A percentile compares a stretch with the other conserved stretches of the same genome.
phyloP scores from a whole-genome alignment of 2,888 invertebrate genomes.

The Lasioglossum zephyrum region DNA sequence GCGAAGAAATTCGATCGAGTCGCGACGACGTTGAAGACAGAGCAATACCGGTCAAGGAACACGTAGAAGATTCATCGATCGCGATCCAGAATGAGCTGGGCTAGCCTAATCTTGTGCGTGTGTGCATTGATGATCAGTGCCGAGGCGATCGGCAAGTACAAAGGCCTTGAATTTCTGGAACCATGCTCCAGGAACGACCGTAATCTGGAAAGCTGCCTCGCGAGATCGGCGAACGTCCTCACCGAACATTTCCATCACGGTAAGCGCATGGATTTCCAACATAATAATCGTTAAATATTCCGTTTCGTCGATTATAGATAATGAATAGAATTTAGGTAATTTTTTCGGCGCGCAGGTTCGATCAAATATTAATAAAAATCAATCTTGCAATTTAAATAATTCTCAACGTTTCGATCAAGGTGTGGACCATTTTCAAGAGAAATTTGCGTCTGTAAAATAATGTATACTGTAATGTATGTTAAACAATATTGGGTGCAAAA shows the following conservation, averaged over 20 bases:
- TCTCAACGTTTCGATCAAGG: too few species aligned
- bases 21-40: neutral
- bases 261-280: slow-evolving; percentile 79
- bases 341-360: too few species aligned
- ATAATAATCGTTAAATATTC: too few species aligned
- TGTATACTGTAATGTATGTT: too few species aligned
- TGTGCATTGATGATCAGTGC: slow-evolving; percentile 65
- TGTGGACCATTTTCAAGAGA: too few species aligned
- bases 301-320: too few species aligned
- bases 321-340: too few species aligned
- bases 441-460: too few species aligned
- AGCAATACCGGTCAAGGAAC: neutral
- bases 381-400: too few species aligned
- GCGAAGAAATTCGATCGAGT: slow-evolving; percentile 75
- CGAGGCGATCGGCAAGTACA: slow-evolving; percentile 78
- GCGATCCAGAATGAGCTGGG: slow-evolving; percentile 37
- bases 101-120: slow-evolving; percentile 50
- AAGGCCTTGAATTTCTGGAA: slow-evolving; percentile 88
- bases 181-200: slow-evolving; percentile 90
- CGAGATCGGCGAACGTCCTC: slow-evolving; percentile 90
- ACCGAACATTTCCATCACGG: slow-evolving; percentile 90
- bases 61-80: neutral
- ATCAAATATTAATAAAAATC: too few species aligned
- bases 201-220: slow-evolving; percentile 90
- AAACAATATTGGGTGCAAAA: too few species aligned